A percentile compares a stretch with the other conserved stretches of the same genome.
Evolutionary conservation across 2,888 invertebrate genomes (phyloP).

Genomic region (Drosophila pegasa): DNA sequence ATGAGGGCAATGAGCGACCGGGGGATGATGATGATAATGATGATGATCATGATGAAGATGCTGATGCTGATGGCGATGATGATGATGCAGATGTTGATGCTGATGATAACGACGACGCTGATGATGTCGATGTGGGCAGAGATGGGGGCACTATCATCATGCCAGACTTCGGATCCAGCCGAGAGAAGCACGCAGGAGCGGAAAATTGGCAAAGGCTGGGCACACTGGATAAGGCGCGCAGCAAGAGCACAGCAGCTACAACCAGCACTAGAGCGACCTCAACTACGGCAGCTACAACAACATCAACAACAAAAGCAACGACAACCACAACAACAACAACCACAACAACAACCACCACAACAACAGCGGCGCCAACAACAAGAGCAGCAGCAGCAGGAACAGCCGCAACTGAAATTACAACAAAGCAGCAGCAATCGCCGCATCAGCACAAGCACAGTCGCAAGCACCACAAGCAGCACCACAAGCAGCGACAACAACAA

Average conservation of each 20-base stretch:
- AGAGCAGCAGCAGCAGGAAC: conserved; percentile 32
- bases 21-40: conserved; percentile 37
- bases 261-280: conserved; percentile 31
- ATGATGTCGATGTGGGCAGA: conserved; percentile 27
- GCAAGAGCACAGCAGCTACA: conserved; percentile 20
- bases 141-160: conserved; percentile 49
- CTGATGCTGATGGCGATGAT: not conserved
- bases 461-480: conserved; percentile 45
- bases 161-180: conserved; percentile 56
- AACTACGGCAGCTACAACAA: conserved; percentile 21
- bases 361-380: conserved; percentile 28
- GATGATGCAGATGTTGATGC: conserved; percentile 33
- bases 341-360: conserved; percentile 25
- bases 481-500: conserved; percentile 51
- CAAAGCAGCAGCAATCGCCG: conserved; percentile 33
- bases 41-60: conserved; percentile 24
- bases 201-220: conserved; percentile 72
- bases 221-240: conserved; percentile 61
- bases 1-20: conserved; percentile 46
- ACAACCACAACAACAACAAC: conserved; percentile 28
- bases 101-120: conserved; percentile 38
- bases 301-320: conserved; percentile 25
- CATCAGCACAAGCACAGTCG: conserved; percentile 31
- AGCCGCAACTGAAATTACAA: conserved; percentile 30
- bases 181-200: conserved; percentile 46